phyloP scores from a whole-genome alignment of 2,888 invertebrate species.

The Charanyca ferruginea region DNA sequence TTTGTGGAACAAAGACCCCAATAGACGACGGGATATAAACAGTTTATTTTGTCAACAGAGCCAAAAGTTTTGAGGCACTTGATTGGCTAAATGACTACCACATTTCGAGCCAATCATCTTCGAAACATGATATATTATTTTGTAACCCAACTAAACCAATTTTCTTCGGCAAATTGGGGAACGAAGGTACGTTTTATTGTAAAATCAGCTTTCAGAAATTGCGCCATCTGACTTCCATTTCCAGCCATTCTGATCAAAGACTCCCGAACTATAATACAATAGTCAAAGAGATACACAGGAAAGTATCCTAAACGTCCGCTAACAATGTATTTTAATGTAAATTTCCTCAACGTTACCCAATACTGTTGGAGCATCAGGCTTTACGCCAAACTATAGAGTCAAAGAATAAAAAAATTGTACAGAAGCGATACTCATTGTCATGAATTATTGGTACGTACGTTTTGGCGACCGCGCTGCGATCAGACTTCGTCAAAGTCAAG shows the following conservation, averaged over 20 bases:
- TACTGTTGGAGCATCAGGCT: conserved; percentile 53
- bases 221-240: conserved; percentile 6
- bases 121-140: not conserved
- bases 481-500: not conserved
- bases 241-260: conserved; percentile 18
- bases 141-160: not conserved
- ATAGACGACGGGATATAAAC: not conserved
- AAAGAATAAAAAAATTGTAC: conserved; percentile 11
- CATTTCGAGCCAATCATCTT: not conserved
- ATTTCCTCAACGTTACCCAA: conserved; percentile 61
- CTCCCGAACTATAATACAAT: conserved; percentile 13
- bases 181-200: not conserved
- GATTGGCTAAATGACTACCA: not conserved
- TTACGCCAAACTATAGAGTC: conserved; percentile 19
- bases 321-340: conserved; percentile 60
- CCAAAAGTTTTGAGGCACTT: not conserved
- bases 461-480: not conserved
- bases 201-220: conserved; percentile 14
- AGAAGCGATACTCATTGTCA: not conserved
- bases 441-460: too few relatives aligned
- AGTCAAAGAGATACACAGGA: conserved; percentile 40
- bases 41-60: not conserved
- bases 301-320: conserved; percentile 39
- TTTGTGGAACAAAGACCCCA: not conserved
- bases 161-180: not conserved